These are phyloP conservation scores for Dendrolimus punctatus DNA, from an alignment of 1,140 invertebrate genomes.

Conservation along the genomic window DNA sequence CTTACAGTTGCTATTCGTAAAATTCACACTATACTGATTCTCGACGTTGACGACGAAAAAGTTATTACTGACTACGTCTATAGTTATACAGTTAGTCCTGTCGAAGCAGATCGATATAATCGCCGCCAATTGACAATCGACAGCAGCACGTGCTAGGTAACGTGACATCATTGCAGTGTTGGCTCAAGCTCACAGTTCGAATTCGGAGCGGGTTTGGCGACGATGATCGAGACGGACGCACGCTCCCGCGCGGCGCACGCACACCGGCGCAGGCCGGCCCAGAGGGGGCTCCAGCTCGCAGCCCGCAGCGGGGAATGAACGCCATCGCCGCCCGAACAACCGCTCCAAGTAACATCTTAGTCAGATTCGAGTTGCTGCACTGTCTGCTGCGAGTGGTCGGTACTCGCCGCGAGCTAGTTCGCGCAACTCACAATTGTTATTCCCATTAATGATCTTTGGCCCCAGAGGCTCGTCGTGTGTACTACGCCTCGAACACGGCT, in stretches of 20 bases:
- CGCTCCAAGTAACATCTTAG: constrained; percentile 76
- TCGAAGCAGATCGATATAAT: constrained; percentile 14
- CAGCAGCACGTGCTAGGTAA: constrained; percentile 10
- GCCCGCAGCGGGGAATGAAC: constrained; percentile 59
- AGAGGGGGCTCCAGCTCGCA: constrained; percentile 69
- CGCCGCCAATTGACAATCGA: constrained; percentile 38
- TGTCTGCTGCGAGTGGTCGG: constrained; percentile 71
- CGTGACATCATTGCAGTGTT: background rate
- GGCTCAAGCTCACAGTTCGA: constrained; percentile 45
- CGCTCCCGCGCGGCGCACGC: constrained; percentile 38
- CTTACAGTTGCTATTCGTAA: constrained; percentile 23
- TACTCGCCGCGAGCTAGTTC: constrained; percentile 70
- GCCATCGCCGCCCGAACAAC: constrained; percentile 73
- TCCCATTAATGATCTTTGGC: constrained; percentile 78
- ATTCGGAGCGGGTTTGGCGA: constrained; percentile 64
- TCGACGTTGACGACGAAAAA: too few relatives aligned
- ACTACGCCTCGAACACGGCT: constrained; percentile 68
- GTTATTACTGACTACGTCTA: constrained; percentile 20
- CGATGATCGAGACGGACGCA: constrained; percentile 56
- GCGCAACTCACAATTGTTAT: constrained; percentile 84
- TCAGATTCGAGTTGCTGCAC: constrained; percentile 74
- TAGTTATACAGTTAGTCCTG: constrained; percentile 22
- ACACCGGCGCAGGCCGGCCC: constrained; percentile 53
- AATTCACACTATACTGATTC: constrained; percentile 20
- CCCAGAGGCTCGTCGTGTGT: constrained; percentile 69